phyloP scores from a whole-genome alignment of 2,113 vertebrate species.

The Uria aalge region DNA sequence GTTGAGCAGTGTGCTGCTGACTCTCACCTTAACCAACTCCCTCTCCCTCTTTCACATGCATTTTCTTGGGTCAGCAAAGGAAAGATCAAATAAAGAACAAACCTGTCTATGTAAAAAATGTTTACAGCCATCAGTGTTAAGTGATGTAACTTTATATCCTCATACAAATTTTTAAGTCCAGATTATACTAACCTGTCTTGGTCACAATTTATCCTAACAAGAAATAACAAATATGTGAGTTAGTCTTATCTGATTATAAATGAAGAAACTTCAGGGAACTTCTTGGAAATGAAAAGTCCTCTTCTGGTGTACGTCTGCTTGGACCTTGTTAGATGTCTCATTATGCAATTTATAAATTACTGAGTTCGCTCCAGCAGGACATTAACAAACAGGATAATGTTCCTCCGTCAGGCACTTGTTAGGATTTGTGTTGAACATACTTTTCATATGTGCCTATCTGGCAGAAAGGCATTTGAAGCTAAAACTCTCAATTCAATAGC shows the following conservation, averaged over 20 bases:
- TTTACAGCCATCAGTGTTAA: not conserved
- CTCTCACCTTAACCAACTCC: not conserved
- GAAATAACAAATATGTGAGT: not conserved
- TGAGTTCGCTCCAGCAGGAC: not conserved
- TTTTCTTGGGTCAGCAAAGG: not conserved
- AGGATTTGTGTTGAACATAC: not conserved
- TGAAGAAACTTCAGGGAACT: not conserved
- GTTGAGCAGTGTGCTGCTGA: not conserved
- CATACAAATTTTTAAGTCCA: not conserved
- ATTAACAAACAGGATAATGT: not conserved
- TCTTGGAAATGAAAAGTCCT: not conserved
- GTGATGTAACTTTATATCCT: not conserved
- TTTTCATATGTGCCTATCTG: not conserved
- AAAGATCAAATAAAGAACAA: not conserved
- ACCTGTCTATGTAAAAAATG: not conserved
- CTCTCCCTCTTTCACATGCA: not conserved
- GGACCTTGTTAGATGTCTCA: not conserved
- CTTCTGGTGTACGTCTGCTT: not conserved
- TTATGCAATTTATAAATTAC: not conserved
- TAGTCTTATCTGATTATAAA: not conserved
- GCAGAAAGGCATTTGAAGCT: not conserved
- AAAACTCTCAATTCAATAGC: not conserved
- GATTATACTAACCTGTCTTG: not conserved
- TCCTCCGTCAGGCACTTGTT: not conserved
- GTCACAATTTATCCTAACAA: not conserved